Evolutionary conservation across 2,113 vertebrate species (phyloP).

Genomic region (Diphyllodes magnificus): DNA sequence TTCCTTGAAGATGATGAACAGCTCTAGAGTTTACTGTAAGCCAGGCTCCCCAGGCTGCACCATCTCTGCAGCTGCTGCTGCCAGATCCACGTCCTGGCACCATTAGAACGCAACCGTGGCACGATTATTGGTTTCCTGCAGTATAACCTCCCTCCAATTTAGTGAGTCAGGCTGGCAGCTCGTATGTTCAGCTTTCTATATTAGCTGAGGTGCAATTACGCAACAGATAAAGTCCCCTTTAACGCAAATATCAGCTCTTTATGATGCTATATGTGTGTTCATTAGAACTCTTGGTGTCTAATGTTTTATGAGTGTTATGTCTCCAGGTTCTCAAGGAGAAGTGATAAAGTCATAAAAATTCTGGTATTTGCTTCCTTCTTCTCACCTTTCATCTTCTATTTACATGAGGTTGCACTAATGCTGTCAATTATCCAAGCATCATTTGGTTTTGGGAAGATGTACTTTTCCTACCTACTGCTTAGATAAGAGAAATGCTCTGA

Average conservation of each 20-base stretch:
- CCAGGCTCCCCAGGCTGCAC: background rate
- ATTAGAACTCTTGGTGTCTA: background rate
- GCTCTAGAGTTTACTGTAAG: background rate
- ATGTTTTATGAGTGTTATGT: background rate
- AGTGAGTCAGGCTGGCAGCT: background rate
- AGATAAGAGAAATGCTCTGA: conserved; percentile 12
- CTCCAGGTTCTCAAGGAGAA: conserved; percentile 18
- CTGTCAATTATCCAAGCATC: conserved; percentile 38
- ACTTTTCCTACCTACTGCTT: background rate
- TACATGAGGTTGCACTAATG: conserved; percentile 12
- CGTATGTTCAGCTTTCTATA: background rate
- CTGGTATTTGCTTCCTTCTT: background rate
- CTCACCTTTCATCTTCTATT: conserved; percentile 20
- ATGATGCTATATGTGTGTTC: background rate
- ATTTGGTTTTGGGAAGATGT: background rate
- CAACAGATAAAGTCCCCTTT: background rate
- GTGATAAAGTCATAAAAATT: conserved; percentile 8
- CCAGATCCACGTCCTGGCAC: background rate
- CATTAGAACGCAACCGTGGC: background rate
- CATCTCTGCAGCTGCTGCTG: background rate
- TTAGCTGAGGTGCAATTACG: background rate
- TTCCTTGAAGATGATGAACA: background rate
- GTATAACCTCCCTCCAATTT: background rate
- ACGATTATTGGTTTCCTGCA: background rate
- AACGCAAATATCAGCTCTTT: conserved; percentile 20